A percentile compares a stretch with the other conserved stretches of the same genome.
Evolutionary conservation across 2,797 vertebrate species (phyloP).

Genomic region (Rachycentron canadum): DNA sequence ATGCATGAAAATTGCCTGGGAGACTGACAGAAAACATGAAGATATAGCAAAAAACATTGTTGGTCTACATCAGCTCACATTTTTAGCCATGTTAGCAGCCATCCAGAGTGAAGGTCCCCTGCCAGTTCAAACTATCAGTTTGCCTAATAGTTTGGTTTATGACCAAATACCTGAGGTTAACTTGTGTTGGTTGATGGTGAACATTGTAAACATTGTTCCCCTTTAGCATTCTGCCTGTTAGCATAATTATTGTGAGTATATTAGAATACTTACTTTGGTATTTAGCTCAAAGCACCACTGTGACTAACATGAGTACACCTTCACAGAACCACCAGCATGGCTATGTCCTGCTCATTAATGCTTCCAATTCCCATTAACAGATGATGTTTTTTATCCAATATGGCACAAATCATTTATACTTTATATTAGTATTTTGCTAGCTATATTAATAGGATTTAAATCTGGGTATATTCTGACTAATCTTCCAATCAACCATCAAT

Average conservation of each 20-base stretch:
- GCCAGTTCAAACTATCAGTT: neutral
- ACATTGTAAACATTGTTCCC: neutral
- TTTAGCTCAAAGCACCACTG: too few relatives aligned
- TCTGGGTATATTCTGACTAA: too few relatives aligned
- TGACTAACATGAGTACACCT: neutral
- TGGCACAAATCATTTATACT: too few relatives aligned
- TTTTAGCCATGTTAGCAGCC: neutral
- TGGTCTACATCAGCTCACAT: neutral
- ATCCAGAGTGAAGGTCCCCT: neutral
- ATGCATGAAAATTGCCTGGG: neutral
- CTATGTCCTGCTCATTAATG: neutral
- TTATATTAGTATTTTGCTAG: too few relatives aligned
- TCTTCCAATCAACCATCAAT: too few relatives aligned
- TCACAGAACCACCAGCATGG: neutral
- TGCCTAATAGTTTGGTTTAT: neutral
- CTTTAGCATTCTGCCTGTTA: neutral
- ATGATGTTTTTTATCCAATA: too few relatives aligned
- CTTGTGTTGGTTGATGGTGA: neutral
- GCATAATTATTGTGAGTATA: neutral
- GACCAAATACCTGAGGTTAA: neutral
- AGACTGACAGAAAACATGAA: conserved; percentile 7
- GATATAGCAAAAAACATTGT: neutral
- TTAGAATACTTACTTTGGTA: too few relatives aligned
- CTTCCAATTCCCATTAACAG: too few relatives aligned
- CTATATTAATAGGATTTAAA: too few relatives aligned